Percentiles rank a stretch among this genome's conserved stretches.
Evolutionary conservation across 2,797 vertebrate genomes (phyloP).

Genomic region (Mormyrus proboscirostris): DNA sequence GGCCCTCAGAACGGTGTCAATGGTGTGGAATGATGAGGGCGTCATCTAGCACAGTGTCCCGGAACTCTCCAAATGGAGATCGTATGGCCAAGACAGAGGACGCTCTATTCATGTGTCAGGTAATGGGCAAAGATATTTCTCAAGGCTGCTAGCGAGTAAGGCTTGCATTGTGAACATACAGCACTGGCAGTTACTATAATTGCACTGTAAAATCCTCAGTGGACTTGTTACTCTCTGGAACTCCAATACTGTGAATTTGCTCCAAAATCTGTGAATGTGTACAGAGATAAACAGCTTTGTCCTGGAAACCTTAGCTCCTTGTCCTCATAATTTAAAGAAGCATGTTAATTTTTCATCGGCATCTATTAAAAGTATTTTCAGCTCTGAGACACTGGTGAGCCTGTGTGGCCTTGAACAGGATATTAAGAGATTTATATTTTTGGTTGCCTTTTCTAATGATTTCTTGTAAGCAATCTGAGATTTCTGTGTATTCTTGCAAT

Average conservation of each 20-base stretch:
- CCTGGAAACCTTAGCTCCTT: neutral
- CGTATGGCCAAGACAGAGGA: neutral
- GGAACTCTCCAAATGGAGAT: neutral
- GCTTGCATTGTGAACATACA: neutral
- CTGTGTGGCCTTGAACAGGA: neutral
- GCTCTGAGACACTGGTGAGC: conserved; percentile 9
- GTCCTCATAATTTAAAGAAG: neutral
- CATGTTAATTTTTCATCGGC: neutral
- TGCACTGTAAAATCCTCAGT: neutral
- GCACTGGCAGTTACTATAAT: neutral
- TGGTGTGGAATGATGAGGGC: neutral
- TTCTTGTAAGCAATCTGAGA: neutral
- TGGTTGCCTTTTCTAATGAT: neutral
- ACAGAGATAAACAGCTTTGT: neutral
- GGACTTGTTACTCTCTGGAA: neutral
- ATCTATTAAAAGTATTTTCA: neutral
- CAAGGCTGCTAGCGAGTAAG: neutral
- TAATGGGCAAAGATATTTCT: neutral
- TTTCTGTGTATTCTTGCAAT: neutral
- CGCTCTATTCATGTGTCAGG: neutral
- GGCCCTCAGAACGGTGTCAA: neutral
- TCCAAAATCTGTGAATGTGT: neutral
- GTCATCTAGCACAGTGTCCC: neutral
- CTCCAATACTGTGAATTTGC: conserved; percentile 16
- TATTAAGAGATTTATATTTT: neutral